Conservation (phyloP, 2,797 vertebrate genomes). For the Ataeniobius toweri region DNA sequence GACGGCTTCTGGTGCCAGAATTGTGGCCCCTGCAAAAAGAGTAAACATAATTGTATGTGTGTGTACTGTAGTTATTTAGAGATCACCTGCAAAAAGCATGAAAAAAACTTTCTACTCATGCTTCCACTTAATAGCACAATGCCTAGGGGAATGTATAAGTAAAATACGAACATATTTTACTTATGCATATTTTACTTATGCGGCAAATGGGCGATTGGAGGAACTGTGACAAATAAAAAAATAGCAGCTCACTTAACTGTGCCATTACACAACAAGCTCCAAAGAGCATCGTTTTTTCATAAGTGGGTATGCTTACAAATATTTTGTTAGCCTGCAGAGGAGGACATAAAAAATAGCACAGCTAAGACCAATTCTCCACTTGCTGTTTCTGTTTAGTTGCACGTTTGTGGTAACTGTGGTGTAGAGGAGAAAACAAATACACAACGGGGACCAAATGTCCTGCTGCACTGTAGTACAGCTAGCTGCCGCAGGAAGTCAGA, state of each 20-base stretch:
- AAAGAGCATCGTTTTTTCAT: background rate
- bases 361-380: background rate
- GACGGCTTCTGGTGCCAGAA: background rate
- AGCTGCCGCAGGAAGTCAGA: background rate
- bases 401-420: background rate
- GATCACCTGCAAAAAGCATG: background rate
- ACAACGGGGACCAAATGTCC: background rate
- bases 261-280: background rate
- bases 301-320: background rate
- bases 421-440: background rate
- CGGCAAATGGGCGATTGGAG: background rate
- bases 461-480: background rate
- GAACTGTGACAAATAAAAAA: background rate
- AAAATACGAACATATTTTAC: background rate
- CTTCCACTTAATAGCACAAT: background rate
- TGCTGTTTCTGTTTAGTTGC: background rate
- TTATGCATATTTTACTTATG: no score
- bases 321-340: background rate
- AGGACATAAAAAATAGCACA: background rate
- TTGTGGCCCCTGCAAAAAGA: background rate
- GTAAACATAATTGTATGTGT: background rate
- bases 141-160: background rate
- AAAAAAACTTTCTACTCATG: background rate
- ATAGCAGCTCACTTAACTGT: background rate
- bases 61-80: background rate